Evolutionary conservation across 2,888 invertebrate genomes (phyloP), one percentile per base, ranked within the genome.

Genomic region (Steinernema scapterisci): DNA sequence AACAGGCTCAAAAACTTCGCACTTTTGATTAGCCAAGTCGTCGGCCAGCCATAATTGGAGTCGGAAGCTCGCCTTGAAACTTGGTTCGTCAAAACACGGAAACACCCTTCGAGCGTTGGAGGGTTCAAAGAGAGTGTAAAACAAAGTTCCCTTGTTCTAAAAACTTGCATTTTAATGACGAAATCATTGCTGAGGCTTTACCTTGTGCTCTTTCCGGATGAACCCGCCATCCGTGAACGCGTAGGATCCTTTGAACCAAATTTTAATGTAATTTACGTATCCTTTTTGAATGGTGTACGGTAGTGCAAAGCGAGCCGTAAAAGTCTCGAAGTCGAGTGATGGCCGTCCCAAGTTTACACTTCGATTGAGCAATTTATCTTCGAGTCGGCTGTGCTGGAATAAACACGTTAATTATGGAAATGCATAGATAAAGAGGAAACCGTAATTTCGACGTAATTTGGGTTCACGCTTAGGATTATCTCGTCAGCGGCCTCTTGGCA

Each of bases 11-110:
- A 5, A 31, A 16, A 27, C 7, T 31, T 31, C 25, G 63, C 63
- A 63, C 63, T 63, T 38, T 31, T 63, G 23, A 19, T 74, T 43
- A 2, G 77, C 77, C 27, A 74, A 79, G 21, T 74, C 75, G 11
- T 71, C 71, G 19, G 52, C 21, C 45, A 79, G 63, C 80, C 74
- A 78, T 7, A 79, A 27, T 54, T 79, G 70, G 21, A 78, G 56
- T 1, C 19, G 13, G 63, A 78, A 75, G 19, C 16, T 21, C 7
- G 48, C 51, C 19, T 51, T 71, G 45, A 71, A 44, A 6, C 51
- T 25, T 5, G 71, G 71, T 19, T 71, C 71, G 27, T 71, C 71
- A 16, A 71, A 71, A 27, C 71, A 71, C 13, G 71, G 71, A 44
- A 71, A 71, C 27, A 71, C 23, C 43, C 51, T 25, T 6, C 71